Base-by-base conservation (phyloP, 1,140 invertebrate species). In the Dendrolimus kikuchii region DNA sequence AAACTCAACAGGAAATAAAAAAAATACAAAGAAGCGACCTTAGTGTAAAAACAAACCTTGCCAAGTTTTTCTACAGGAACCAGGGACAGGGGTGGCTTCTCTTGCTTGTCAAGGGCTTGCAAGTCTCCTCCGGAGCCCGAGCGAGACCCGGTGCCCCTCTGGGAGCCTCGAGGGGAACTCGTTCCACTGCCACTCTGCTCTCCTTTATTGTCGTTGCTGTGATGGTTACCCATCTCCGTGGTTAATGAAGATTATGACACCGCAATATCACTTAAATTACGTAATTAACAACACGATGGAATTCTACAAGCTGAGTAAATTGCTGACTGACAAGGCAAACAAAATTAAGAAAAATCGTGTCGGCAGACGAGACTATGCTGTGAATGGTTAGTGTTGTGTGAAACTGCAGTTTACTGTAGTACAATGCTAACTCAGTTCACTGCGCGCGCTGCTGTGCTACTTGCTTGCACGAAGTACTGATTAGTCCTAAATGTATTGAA, bases 31-130 rank as follows among this genome's bases (percentile, higher is more conserved):
- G 23, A 23, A 47, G 43, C 36, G 45, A 68, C 53, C 57, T 44
- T 49, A 59, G 53, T 43, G 23, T 23, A 23, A 50, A 56, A 42
- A 40, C 66, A 84, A 82, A 92, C 91, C 88, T 93, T 92, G 10
- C 91, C 89, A 50, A 94, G 81, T 72, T 90, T 92, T 67, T 93
- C 92, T 40, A 93, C 88, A 2, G 93, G 92, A 55, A 92, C 86
- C 62, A 93, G 88, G 44, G 91, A 91, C 45, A 83, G 81, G 64
- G 89, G 89, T 10, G 57, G 57, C 53, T 74, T 84, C 49, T 81
- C 76, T 36, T 62, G 59, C 9, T 66, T 48, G 46, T 68, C 61
- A 37, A 62, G 60, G 39, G 64, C 89, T 49, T 89, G 89, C 41
- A 91, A 83, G 64, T 92, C 91, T 5, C 86, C 88, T 10, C 88